Base-by-base conservation (phyloP, 2,113 vertebrate species). In the Hepsetus odoe region DNA sequence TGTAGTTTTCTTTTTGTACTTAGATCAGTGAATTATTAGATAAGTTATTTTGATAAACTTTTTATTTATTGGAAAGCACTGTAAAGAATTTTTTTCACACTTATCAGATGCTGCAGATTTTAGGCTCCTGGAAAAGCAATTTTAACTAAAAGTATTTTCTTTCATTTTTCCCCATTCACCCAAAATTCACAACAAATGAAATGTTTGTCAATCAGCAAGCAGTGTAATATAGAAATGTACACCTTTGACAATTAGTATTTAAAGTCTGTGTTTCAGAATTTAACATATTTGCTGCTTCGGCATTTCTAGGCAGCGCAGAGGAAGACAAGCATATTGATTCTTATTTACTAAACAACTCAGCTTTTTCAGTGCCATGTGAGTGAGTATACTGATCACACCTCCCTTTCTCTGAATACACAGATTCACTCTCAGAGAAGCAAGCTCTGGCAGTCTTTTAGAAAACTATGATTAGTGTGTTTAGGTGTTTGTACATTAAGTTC, bases 281-380 rank as follows among this genome's bases (percentile, higher is more conserved):
- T 38, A 3, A 35, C 20, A 62, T 1, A 18, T 64, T 16, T 20
- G 33, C 61, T n/a, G 20, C 51, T 38, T 20, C 6, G 30, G 18
- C 61, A 35, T 20, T n/a, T 38, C 8, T 38, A 12, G 20, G 20
- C 62, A 76, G 26, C 55, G 46, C 38, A 46, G 51, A 69, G 26
- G 62, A 46, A 65, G 32, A 76, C 22, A 49, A 10, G 38, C 5
- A 24, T 70, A 22, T 24, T 44, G 26, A 46, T 46, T 68, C 35
- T 64, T 13, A 33, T 42, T 26, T 32, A 42, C 53, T 65, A 59
- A 44, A 6, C 67, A 69, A 40, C 85, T 87, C 82, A 89, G 82
- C 49, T 72, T 24, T 18, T 33, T 3, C 1, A 26, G 8, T 72
- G 26, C 55, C 64, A 77, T 61, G 66, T 61, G 38, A n/a, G 46